phyloP scores from a whole-genome alignment of 2,113 vertebrate genomes.

The Cochlearius cochlearius region DNA sequence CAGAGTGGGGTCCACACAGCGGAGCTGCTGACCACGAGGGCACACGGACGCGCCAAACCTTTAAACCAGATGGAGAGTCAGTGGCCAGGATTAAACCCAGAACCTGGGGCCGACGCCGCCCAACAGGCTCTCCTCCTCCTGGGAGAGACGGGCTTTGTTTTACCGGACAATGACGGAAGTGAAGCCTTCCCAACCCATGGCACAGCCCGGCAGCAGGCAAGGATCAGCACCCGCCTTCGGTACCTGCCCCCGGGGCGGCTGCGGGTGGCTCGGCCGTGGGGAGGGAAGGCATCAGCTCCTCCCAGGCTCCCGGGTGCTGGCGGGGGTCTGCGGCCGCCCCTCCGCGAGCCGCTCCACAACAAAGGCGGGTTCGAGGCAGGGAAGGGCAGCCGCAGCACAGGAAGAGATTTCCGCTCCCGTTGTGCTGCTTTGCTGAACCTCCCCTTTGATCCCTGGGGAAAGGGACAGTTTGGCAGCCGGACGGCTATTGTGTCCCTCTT shows the following conservation, averaged over 20 bases:
- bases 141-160: not conserved
- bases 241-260: not conserved
- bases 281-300: not conserved
- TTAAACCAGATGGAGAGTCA: not conserved
- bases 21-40: not conserved
- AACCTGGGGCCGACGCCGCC: not conserved
- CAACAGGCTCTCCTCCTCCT: not conserved
- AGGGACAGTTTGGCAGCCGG: slow-evolving; percentile 41
- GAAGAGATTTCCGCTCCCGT: slow-evolving; percentile 32
- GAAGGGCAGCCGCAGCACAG: slow-evolving; percentile 43
- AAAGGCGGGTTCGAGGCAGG: slow-evolving; percentile 12
- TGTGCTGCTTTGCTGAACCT: not conserved
- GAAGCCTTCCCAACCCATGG: not conserved
- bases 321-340: not conserved
- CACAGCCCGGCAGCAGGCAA: not conserved
- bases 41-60: not conserved
- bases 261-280: not conserved
- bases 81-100: not conserved
- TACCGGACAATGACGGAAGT: rapidly evolving
- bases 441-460: slow-evolving; percentile 49
- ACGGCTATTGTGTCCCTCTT: slow-evolving; percentile 26
- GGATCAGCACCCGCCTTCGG: not conserved
- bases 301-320: not conserved
- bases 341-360: not conserved
- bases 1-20: not conserved